Conservation (phyloP, 2,888 invertebrate genomes). For the Heliothis peltigera region DNA sequence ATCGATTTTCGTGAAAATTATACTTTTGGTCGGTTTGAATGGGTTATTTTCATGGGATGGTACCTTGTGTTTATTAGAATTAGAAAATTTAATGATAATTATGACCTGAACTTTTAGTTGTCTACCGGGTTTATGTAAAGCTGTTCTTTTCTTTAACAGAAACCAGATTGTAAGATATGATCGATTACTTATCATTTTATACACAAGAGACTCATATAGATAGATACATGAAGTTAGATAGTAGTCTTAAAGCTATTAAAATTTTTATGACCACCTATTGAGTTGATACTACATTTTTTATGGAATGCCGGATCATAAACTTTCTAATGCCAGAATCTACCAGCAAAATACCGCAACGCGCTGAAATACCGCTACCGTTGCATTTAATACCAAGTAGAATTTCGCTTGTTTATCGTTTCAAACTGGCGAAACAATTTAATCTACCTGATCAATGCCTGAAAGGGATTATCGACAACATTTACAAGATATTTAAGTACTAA, state of each 20-base stretch:
- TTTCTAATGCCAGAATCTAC: slow-evolving; percentile 32
- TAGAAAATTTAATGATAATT: background rate
- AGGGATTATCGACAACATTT: slow-evolving; percentile 17
- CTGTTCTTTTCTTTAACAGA: too few species aligned
- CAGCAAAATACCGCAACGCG: slow-evolving; percentile 20
- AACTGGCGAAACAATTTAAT: slow-evolving; percentile 25
- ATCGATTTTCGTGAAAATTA: slow-evolving; percentile 44
- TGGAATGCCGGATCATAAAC: slow-evolving; percentile 26
- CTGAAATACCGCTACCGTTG: slow-evolving; percentile 5
- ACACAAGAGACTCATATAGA: too few species aligned
- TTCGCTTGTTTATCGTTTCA: background rate
- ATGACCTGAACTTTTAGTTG: too few species aligned
- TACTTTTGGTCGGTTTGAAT: slow-evolving; percentile 20
- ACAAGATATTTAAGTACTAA: slow-evolving; percentile 28
- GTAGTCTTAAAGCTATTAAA: background rate
- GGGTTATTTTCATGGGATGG: slow-evolving; percentile 7
- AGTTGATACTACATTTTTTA: slow-evolving; percentile 6
- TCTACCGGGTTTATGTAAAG: too few species aligned
- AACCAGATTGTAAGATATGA: too few species aligned
- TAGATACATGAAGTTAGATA: too few species aligned
- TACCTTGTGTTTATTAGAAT: slow-evolving; percentile 17
- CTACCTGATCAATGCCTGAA: slow-evolving; percentile 10
- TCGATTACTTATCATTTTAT: too few species aligned
- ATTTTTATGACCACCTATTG: background rate
- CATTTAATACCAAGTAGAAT: background rate